phyloP scores from a whole-genome alignment of 2,888 invertebrate species.

The Euplexia lucipara region DNA sequence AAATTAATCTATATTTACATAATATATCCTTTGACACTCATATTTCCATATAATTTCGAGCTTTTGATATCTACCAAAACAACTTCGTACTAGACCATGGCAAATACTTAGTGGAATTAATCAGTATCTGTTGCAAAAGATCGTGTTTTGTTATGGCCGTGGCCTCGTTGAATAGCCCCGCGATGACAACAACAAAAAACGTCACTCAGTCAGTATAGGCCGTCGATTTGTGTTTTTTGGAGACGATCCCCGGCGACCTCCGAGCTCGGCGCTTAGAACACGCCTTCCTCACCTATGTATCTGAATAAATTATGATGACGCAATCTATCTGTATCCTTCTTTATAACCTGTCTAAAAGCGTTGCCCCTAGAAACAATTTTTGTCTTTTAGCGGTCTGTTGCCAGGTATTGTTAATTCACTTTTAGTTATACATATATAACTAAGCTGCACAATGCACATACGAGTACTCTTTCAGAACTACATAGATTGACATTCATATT shows the following conservation, averaged over 20 bases:
- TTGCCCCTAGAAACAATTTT: background rate
- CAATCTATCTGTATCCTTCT: slow-evolving; percentile 14
- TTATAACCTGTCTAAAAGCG: background rate
- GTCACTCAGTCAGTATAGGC: slow-evolving; percentile 34
- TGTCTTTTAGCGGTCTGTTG: background rate
- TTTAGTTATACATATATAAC: background rate
- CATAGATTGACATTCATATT: no score
- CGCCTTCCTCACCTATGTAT: slow-evolving; percentile 23
- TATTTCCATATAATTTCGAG: background rate
- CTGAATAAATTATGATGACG: slow-evolving; percentile 32
- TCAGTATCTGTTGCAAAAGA: slow-evolving; percentile 46
- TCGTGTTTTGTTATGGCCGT: slow-evolving; percentile 67
- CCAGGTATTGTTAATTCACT: background rate
- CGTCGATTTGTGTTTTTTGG: slow-evolving; percentile 44
- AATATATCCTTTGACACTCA: background rate
- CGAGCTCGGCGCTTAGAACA: slow-evolving; percentile 12
- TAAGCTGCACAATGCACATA: no score
- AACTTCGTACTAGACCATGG: slow-evolving; percentile 1
- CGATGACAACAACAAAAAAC: slow-evolving; percentile 59
- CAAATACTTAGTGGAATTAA: slow-evolving; percentile 41
- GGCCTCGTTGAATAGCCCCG: slow-evolving; percentile 59
- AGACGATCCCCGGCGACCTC: slow-evolving; percentile 34
- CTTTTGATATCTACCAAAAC: background rate
- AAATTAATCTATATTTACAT: background rate
- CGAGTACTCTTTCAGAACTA: no score